Conservation (phyloP, 64 coral and sea anemone genomes). For the Catalaphyllia jardinei region DNA sequence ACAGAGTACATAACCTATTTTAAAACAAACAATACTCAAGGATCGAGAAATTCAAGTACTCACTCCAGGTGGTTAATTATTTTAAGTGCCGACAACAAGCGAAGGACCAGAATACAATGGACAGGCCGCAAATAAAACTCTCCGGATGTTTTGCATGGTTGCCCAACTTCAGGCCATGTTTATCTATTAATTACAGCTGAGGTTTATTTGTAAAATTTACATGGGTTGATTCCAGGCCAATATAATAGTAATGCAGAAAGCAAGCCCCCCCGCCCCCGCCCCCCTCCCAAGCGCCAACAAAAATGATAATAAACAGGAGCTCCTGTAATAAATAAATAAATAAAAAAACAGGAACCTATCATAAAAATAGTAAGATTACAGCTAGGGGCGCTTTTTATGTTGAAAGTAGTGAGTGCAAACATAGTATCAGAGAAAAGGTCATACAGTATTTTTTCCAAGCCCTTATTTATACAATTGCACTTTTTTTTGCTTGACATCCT, state of each 20-base stretch:
- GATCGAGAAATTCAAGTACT: too few relatives aligned
- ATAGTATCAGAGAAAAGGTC: too few relatives aligned
- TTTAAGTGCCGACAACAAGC: not conserved
- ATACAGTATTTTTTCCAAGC: too few relatives aligned
- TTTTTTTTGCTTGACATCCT: too few relatives aligned
- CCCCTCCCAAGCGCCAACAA: too few relatives aligned
- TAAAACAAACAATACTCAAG: not conserved
- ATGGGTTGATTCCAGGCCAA: not conserved
- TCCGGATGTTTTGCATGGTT: not conserved
- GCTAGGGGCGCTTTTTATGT: too few relatives aligned
- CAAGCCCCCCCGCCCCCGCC: not conserved
- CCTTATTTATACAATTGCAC: too few relatives aligned
- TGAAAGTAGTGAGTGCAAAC: too few relatives aligned
- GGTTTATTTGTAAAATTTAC: not conserved
- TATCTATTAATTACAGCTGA: not conserved
- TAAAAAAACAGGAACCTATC: too few relatives aligned
- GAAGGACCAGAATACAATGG: not conserved
- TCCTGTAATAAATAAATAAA: too few relatives aligned
- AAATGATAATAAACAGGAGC: too few relatives aligned
- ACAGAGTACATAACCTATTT: not conserved
- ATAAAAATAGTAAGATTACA: too few relatives aligned
- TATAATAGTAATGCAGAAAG: not conserved
- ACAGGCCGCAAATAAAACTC: not conserved
- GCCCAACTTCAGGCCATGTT: not conserved
- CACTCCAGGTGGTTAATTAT: not conserved